These are phyloP conservation scores for Cyclina sinensis DNA, from an alignment of 1,140 invertebrate species.

Conservation along the genomic window DNA sequence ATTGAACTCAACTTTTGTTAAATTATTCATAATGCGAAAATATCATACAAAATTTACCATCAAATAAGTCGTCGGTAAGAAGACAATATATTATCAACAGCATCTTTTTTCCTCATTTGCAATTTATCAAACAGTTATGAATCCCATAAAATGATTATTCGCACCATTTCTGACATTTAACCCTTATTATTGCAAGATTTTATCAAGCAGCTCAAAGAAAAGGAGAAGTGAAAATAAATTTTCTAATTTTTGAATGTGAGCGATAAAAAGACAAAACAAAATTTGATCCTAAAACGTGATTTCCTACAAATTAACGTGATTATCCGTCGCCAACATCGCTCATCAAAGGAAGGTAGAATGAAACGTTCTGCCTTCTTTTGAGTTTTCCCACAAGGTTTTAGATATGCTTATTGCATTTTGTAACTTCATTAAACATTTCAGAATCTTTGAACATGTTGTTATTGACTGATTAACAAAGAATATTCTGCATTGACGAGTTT, in stretches of 20 bases:
- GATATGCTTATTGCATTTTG: constrained; percentile 11
- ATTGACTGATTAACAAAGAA: background rate
- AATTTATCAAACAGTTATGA: constrained; percentile 55
- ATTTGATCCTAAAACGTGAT: constrained; percentile 33
- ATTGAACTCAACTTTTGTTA: constrained; percentile 18
- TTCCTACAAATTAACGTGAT: constrained; percentile 27
- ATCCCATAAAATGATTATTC: constrained; percentile 59
- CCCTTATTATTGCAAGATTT: constrained; percentile 51
- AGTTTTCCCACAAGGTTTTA: constrained; percentile 29
- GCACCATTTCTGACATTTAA: constrained; percentile 55
- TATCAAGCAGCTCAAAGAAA: constrained; percentile 39
- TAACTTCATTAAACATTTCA: background rate
- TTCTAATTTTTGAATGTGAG: constrained; percentile 39
- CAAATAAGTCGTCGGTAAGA: background rate
- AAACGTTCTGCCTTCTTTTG: background rate
- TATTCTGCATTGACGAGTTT: background rate
- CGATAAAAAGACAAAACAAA: constrained; percentile 50
- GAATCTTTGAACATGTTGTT: background rate
- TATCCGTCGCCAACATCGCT: background rate
- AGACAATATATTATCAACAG: background rate
- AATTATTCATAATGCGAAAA: constrained; percentile 37
- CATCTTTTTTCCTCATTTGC: constrained; percentile 1
- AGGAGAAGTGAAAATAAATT: constrained; percentile 31
- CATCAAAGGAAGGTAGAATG: background rate
- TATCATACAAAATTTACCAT: background rate